Base-by-base conservation (phyloP, 2,888 invertebrate genomes). In the Pandemis heparana region DNA sequence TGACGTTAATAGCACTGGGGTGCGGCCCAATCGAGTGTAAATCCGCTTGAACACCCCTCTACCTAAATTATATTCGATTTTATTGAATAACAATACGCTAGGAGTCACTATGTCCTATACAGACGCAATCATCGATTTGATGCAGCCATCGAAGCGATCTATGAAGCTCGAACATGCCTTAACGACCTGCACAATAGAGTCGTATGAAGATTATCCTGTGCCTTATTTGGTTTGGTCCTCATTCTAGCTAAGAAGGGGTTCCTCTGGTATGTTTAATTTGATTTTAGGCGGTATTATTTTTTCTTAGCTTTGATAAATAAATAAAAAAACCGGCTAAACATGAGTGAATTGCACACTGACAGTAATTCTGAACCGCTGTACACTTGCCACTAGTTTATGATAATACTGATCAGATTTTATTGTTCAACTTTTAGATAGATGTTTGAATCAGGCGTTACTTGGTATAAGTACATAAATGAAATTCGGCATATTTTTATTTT, bases 11-110 rank as follows among this genome's bases (percentile, higher is more conserved):
- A 48, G 8, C 16, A 48, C 23, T 14, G 14, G 87, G 87, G 87
- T 83, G 84, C 77, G 68, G 80, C 46, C 78, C 82, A 79, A 82
- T 89, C 82, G 80, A 81, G 81, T 84, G 86, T 82, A 77, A 74
- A 79, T 89, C 89, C 89, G 85, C 70, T 70, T 46, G 62, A 43
- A 16, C 16, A 6, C 68, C 63, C 56, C 23, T 14, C 46, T 63
- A 43, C 66, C 71, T 16, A 43, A 38, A 63, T 43, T 43, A 16
- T 14, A 56, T 5, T 39, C 18, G 6, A 48, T 39, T 74, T 69
- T 59, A 70, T 74, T 63, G 68, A 63, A n/a, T 51, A 59, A 41
- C 63, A 65, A 65, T 65, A 32, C 23, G 23, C 2, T 0, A 65
- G 48, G 53, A 2, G 8, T 9, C 16, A 7, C 48, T 51, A 6